Evolutionary conservation across 2,113 vertebrate genomes (phyloP).

Genomic region (Mellivora capensis): DNA sequence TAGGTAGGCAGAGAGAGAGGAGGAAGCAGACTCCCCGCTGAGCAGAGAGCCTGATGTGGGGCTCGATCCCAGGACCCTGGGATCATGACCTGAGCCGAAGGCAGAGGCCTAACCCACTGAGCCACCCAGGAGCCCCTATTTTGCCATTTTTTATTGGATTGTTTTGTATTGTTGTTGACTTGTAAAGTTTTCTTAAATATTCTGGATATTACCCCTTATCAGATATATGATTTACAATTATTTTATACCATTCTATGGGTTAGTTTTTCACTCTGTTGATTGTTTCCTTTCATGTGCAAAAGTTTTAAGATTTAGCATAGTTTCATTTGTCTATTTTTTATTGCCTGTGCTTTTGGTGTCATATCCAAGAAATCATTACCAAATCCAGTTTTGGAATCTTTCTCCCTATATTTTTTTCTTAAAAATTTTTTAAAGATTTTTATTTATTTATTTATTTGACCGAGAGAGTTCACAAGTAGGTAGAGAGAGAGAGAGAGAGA

Average conservation of each 20-base stretch:
- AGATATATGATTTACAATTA: neutral
- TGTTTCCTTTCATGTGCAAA: neutral
- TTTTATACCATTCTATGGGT: neutral
- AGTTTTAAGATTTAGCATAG: neutral
- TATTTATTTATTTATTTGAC: too few species aligned
- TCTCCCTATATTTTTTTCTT: neutral
- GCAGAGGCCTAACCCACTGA: too few species aligned
- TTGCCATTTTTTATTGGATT: neutral
- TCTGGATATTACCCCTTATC: neutral
- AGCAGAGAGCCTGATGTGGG: too few species aligned
- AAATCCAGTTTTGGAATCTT: neutral
- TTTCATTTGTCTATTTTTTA: neutral
- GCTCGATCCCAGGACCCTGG: too few species aligned
- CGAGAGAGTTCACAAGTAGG: too few species aligned
- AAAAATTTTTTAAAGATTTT: too few species aligned
- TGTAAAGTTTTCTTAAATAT: neutral
- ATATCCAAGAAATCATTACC: neutral
- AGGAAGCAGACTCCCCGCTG: too few species aligned
- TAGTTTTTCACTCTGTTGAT: neutral
- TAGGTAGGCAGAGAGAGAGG: too few species aligned
- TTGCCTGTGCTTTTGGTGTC: neutral
- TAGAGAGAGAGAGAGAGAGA: too few species aligned
- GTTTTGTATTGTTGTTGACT: neutral
- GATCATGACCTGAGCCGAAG: too few species aligned
- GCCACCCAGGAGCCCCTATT: too few species aligned